Conservation (phyloP, 2,797 vertebrate species). For the Aldrovandia affinis region DNA sequence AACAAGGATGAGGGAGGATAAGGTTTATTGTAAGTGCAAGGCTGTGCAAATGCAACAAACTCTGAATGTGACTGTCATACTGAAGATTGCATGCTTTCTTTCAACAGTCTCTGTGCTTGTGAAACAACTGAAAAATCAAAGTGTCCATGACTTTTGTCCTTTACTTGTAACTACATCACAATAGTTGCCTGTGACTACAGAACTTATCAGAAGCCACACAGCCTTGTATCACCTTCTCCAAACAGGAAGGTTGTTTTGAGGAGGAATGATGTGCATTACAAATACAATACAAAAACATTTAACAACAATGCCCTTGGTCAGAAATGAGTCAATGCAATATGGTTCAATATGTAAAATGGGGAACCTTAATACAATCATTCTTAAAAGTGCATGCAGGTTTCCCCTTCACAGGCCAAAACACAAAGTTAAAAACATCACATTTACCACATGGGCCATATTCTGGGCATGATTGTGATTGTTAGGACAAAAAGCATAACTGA, state of each 20-base stretch:
- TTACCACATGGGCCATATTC: background rate
- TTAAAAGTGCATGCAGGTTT: background rate
- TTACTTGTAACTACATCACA: background rate
- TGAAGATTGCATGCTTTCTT: background rate
- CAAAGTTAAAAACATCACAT: background rate
- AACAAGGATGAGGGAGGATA: background rate
- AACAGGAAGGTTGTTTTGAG: background rate
- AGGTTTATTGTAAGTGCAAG: background rate
- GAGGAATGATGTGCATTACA: background rate
- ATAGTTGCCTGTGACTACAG: too few species aligned
- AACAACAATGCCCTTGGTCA: background rate
- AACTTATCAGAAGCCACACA: background rate
- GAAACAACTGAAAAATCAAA: background rate
- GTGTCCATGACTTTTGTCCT: background rate
- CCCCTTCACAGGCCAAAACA: background rate
- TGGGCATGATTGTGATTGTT: background rate
- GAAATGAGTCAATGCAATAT: background rate
- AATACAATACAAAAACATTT: background rate
- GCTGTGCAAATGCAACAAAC: background rate
- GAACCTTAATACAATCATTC: too few species aligned
- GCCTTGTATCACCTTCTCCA: background rate
- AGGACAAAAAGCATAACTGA: background rate
- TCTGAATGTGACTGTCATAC: background rate
- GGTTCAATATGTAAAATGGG: too few species aligned
- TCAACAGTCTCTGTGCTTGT: too few species aligned